Evolutionary conservation across 2,888 invertebrate species (phyloP).

Genomic region (Deladenus siricidicola): DNA sequence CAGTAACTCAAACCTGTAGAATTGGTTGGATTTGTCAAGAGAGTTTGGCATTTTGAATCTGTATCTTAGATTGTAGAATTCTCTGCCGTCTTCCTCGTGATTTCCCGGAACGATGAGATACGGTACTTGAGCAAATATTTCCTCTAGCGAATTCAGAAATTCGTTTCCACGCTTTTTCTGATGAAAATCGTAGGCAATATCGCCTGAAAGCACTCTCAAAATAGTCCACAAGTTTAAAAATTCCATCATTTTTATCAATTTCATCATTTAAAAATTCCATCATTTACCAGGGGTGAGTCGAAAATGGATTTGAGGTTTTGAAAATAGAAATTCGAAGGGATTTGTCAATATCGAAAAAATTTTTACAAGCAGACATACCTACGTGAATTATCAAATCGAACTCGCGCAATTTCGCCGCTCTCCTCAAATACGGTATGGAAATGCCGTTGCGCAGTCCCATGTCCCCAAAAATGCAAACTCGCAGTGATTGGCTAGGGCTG

Average conservation of each 20-base stretch:
- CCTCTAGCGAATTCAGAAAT: background rate
- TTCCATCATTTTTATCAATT: too few relatives aligned
- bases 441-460: background rate
- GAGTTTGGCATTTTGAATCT: slow-evolving; percentile 5
- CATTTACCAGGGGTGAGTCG: too few relatives aligned
- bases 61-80: background rate
- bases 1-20: too few relatives aligned
- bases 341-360: too few relatives aligned
- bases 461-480: slow-evolving; percentile 1
- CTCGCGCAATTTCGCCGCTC: background rate
- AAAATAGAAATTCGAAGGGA: too few relatives aligned
- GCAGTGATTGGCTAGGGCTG: background rate
- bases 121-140: slow-evolving; percentile 1
- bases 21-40: background rate
- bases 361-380: background rate
- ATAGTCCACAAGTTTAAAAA: too few relatives aligned
- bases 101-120: slow-evolving; percentile 1
- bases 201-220: background rate
- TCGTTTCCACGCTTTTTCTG: background rate
- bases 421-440: background rate
- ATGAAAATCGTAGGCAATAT: slow-evolving; percentile 5
- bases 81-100: background rate
- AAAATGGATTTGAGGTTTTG: too few relatives aligned
- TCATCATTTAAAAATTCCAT: too few relatives aligned
- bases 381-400: slow-evolving; percentile 5